Base-by-base conservation (phyloP, 2,113 vertebrate genomes). In the Nycticryphes semicollaris region DNA sequence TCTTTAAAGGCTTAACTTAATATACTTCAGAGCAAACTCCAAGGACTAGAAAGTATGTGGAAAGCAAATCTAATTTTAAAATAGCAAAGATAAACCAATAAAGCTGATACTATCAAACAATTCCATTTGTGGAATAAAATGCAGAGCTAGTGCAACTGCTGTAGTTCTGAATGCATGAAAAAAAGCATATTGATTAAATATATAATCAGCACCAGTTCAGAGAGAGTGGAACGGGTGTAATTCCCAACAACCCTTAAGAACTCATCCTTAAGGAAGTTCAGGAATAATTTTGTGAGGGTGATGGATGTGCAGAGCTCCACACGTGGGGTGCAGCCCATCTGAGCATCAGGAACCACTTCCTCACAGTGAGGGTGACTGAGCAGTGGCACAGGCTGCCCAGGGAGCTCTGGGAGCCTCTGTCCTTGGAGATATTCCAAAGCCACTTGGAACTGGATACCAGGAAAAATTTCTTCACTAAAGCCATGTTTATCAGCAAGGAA, bases 51-150 rank as follows among this genome's bases (percentile, higher is more conserved):
- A 70, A 59, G 43, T 30, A 27, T 23, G 9, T 33, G 72, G 76
- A 77, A 93, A 93, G 87, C 83, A 93, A 90, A 80, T 74, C 31
- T 80, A 37, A 57, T 80, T 77, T 88, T 76, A 45, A 69, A 88
- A 31, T 7, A 86, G 60, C 33, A 23, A 84, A 90, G 86, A 25
- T 69, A 86, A 90, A 76, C 19, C 68, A 86, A 84, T 80, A 59
- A 80, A 86, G n/a, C 63, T 59, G 64, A 72, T 92, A 47, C 68
- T 74, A 68, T 83, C 89, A 70, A 54, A 41, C 50, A 35, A 10
- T 37, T 92, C 39, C 50, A 74, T 1, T 7, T 18, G 37, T 50
- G 72, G 27, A 48, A 63, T 37, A 77, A 77, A 69, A 70, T 25
- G 41, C 73, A 70, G 41, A 75, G 25, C 85, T 45, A 4, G 13